Percentiles rank a stretch among this genome's conserved stretches.
These are phyloP conservation scores for Porites lutea DNA, from an alignment of 64 coral and sea anemone genomes.

Conservation along the genomic window DNA sequence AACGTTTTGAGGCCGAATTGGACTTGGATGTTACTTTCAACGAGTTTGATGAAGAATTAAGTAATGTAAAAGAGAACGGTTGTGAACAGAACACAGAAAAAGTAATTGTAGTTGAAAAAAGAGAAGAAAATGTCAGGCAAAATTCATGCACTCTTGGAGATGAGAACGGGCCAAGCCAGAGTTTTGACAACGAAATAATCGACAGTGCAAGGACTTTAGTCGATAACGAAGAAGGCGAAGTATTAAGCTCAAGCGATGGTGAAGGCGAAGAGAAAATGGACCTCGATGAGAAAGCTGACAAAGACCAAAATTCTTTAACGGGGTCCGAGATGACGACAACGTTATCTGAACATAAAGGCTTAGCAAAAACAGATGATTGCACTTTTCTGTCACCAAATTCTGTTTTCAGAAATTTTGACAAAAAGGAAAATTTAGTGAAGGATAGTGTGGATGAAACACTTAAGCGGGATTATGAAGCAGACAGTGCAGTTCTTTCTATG, in stretches of 20 bases:
- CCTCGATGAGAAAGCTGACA: neutral
- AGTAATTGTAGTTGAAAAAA: neutral
- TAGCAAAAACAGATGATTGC: neutral
- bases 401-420: neutral
- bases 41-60: constrained; percentile 28
- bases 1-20: constrained; percentile 26
- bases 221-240: constrained; percentile 61
- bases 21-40: constrained; percentile 28
- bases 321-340: neutral
- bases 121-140: neutral
- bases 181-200: neutral
- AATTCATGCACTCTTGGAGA: neutral
- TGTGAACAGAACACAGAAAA: neutral
- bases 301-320: neutral
- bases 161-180: neutral
- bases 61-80: neutral
- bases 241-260: constrained; percentile 39
- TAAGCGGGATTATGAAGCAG: constrained; percentile 16
- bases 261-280: constrained; percentile 55
- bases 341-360: neutral
- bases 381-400: constrained; percentile 1
- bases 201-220: neutral
- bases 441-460: neutral
- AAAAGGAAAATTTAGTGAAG: neutral
- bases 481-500: constrained; percentile 8